These are phyloP conservation scores for Caenorhabditis elegans DNA, from an alignment of 1,140 invertebrate species.

Conservation along the genomic window DNA sequence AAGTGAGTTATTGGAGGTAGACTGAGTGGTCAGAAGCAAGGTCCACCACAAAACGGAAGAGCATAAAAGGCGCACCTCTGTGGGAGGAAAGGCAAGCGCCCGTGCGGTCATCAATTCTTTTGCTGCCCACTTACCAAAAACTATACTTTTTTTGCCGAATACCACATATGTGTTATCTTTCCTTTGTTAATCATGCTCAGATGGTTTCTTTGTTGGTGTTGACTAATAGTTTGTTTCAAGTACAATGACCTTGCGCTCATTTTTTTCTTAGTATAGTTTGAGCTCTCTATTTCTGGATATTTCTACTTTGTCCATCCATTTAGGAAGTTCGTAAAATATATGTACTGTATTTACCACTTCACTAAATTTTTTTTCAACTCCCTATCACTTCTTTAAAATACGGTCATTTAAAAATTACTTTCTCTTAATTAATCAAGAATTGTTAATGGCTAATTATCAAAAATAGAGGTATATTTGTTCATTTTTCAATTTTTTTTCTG, in stretches of 20 bases:
- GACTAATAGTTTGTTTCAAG: background rate
- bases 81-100: background rate
- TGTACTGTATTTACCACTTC: too few relatives aligned
- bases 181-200: slow-evolving; percentile 4
- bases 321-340: too few relatives aligned
- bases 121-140: slow-evolving; percentile 28
- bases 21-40: slow-evolving; percentile 5
- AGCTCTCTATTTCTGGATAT: background rate
- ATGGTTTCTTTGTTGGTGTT: background rate
- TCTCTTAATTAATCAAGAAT: too few relatives aligned
- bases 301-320: too few relatives aligned
- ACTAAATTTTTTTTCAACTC: too few relatives aligned
- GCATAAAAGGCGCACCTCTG: slow-evolving; percentile 28
- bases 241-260: background rate
- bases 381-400: too few relatives aligned
- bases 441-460: too few relatives aligned
- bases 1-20: slow-evolving; percentile 14
- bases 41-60: slow-evolving; percentile 24
- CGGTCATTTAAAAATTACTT: too few relatives aligned
- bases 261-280: background rate
- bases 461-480: too few relatives aligned
- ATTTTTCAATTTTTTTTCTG: too few relatives aligned
- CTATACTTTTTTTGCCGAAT: slow-evolving; percentile 13
- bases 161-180: background rate
- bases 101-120: slow-evolving; percentile 30